Base-by-base conservation (phyloP, 2,113 vertebrate genomes). In the Leuciscus idus region DNA sequence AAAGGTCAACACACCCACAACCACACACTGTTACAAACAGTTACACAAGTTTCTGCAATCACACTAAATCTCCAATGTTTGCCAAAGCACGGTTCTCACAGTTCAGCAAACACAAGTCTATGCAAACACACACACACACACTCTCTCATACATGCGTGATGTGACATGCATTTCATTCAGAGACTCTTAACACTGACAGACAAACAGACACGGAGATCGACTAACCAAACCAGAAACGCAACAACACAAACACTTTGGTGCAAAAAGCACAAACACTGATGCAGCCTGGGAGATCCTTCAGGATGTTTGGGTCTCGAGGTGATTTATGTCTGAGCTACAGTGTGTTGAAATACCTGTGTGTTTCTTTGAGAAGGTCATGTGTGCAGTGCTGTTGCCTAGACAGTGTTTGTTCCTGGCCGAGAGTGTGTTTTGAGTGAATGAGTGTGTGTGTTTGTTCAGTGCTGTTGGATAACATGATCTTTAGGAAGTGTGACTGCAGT, bases 311-410 rank as follows among this genome's bases (percentile, higher is more conserved):
- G 4, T 23, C 13, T 43, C 12, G 4, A 84, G 1, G 39, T 10
- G 82, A 55, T 72, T 84, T 46, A 43, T 83, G 15, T 8, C 21
- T 55, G 0, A 48, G 52, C 83, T 76, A 46, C 74, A 66, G 76
- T n/a, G 77, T 80, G 57, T 13, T 85, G 48, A 88, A 82, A 85
- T 82, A 76, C 87, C 77, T 39, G 86, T 61, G 52, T 72, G 28
- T 13, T 33, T 52, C n/a, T 48, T 26, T 48, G 43, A 75, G 72
- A 75, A 75, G 72, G 43, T 75, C 72, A 48, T 17, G 72, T 75
- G 12, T 48, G 72, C 11, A 13, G 72, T 6, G 6, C 36, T 39
- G 72, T 75, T 75, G 13, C 72, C 43, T 28, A 28, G 72, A 28
- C 72, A 17, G 6, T 75, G 43, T 75, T 75, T 75, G 39, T 17